phyloP scores from a whole-genome alignment of 2,888 invertebrate genomes.

The Hirtodrosophila trivittata region DNA sequence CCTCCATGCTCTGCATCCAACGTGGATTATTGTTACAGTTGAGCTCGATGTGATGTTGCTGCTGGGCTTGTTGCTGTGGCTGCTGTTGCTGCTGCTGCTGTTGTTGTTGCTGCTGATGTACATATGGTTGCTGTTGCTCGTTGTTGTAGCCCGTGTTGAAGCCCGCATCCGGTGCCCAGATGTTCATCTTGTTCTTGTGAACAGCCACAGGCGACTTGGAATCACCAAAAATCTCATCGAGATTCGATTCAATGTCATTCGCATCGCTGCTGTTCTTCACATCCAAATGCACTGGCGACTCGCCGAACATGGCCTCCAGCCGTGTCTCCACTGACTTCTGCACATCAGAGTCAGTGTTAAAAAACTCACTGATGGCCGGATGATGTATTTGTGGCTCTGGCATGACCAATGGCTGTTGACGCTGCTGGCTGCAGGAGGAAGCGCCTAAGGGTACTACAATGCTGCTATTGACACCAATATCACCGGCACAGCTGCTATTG shows the following conservation, averaged over 20 bases:
- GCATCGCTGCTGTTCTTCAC: conserved; percentile 71
- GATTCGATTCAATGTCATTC: conserved; percentile 81
- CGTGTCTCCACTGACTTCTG: conserved; percentile 83
- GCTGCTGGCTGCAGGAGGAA: conserved; percentile 76
- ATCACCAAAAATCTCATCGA: conserved; percentile 83
- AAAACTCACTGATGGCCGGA: conserved; percentile 80
- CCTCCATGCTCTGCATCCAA: conserved; percentile 83
- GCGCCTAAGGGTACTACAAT: conserved; percentile 37
- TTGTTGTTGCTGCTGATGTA: conserved; percentile 51
- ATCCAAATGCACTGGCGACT: conserved; percentile 82
- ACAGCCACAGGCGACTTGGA: conserved; percentile 69
- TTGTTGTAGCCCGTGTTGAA: conserved; percentile 40
- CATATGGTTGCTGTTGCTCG: conserved; percentile 41
- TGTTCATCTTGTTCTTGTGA: conserved; percentile 63
- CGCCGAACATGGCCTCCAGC: conserved; percentile 84
- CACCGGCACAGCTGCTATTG: conserved; percentile 61
- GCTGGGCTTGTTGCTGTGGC: conserved; percentile 43
- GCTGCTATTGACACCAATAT: conserved; percentile 56
- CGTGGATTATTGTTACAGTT: conserved; percentile 81
- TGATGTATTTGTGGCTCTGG: conserved; percentile 71
- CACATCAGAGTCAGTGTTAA: conserved; percentile 80
- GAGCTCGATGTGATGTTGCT: conserved; percentile 80
- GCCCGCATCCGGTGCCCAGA: conserved; percentile 70
- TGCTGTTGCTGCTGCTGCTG: conserved; percentile 56
- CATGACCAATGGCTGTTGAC: conserved; percentile 67